Conservation (phyloP, 2,797 vertebrate species). For the Artibeus jamaicensis region DNA sequence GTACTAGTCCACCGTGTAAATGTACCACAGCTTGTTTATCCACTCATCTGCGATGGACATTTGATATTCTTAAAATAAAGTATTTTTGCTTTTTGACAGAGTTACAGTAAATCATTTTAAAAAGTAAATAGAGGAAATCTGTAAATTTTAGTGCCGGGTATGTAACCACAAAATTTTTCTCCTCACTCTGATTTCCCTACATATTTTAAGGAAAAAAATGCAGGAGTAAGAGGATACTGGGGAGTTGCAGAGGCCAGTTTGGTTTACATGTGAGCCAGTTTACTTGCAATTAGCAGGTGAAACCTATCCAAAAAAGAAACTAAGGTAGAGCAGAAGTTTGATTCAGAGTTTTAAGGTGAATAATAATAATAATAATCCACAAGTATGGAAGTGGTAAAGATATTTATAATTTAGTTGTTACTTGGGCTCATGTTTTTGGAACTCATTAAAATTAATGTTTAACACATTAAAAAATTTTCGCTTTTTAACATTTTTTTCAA, state of each 20-base stretch:
- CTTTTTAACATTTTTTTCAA: not conserved
- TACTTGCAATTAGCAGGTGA: not conserved
- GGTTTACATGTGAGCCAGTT: not conserved
- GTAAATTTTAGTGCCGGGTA: not conserved
- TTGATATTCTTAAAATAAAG: not conserved
- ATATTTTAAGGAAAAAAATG: not conserved
- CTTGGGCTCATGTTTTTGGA: not conserved
- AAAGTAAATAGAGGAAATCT: not conserved
- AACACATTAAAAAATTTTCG: constrained; percentile 8
- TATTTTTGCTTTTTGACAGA: constrained; percentile 46
- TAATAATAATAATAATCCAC: not conserved
- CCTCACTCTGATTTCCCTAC: not conserved
- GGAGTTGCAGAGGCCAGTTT: constrained; percentile 10
- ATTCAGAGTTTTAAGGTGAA: constrained; percentile 15
- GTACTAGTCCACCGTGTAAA: not conserved
- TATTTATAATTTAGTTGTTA: constrained; percentile 28
- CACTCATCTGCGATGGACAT: not conserved
- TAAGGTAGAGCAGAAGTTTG: not conserved
- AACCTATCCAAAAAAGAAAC: not conserved
- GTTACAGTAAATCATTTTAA: not conserved
- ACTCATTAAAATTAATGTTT: not conserved
- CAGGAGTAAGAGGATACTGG: not conserved
- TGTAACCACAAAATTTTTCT: not conserved
- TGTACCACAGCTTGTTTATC: not conserved
- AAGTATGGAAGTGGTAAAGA: not conserved